These are phyloP conservation scores for Euura saliciscinereae DNA, from an alignment of 1,140 invertebrate species.

Conservation along the genomic window DNA sequence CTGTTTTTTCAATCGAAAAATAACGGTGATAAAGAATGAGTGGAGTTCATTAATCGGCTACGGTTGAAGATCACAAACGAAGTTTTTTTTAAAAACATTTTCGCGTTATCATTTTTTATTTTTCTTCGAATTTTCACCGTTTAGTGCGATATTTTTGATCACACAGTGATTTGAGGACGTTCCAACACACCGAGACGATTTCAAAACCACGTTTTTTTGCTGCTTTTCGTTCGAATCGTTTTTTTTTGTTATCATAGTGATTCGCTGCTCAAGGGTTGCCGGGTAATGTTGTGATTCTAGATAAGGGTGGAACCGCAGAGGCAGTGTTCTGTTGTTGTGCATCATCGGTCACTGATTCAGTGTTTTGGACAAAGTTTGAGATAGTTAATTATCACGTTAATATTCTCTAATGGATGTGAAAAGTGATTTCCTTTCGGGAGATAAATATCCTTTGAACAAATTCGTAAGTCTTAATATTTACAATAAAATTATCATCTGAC, in stretches of 20 bases:
- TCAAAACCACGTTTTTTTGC: constrained; percentile 39
- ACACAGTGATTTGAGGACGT: no score
- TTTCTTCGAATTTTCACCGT: no score
- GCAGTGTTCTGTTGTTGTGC: constrained; percentile 1
- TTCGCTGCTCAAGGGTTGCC: background rate
- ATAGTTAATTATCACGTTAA: background rate
- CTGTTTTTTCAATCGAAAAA: constrained; percentile 22
- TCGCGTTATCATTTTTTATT: no score
- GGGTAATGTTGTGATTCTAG: constrained; percentile 2
- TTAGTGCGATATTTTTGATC: no score
- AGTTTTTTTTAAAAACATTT: no score
- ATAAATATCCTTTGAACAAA: no score
- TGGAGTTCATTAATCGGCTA: constrained; percentile 18
- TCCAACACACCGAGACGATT: no score
- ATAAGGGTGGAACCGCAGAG: background rate
- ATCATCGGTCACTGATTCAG: background rate
- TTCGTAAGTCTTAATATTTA: no score
- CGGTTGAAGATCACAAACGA: no score
- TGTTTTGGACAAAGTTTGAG: background rate
- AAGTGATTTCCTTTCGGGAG: background rate
- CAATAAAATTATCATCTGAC: no score
- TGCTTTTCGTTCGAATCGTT: constrained; percentile 33
- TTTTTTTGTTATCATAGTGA: background rate
- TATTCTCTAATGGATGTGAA: background rate
- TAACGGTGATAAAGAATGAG: constrained; percentile 24